These are phyloP conservation scores for Megaustenia siamemsis DNA, from an alignment of 2,888 invertebrate genomes.

Conservation along the genomic window DNA sequence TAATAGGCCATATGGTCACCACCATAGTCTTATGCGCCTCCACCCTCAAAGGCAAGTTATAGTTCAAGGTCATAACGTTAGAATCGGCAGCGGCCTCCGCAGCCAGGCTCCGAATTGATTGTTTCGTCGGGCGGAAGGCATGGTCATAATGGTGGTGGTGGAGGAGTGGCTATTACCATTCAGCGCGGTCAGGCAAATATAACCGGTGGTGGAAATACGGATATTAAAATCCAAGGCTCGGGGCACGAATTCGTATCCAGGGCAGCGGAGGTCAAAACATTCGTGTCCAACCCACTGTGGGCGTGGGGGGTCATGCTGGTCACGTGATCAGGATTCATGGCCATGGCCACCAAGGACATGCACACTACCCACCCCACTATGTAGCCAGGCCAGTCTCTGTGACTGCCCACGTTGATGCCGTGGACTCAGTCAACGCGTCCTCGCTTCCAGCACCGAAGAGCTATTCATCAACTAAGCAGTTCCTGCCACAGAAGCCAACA, in stretches of 20 bases:
- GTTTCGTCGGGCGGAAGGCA: not conserved
- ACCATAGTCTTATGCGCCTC: constrained; percentile 18
- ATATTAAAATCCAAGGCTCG: constrained; percentile 47
- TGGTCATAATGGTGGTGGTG: not conserved
- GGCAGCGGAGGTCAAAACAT: constrained; percentile 51
- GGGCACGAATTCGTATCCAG: constrained; percentile 51
- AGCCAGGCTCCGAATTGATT: not conserved
- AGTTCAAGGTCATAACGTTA: constrained; percentile 42
- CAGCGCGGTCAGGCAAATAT: constrained; percentile 50
- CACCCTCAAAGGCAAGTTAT: constrained; percentile 45
- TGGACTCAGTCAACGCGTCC: not conserved
- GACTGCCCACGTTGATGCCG: not conserved
- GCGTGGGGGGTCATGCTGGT: constrained; percentile 37
- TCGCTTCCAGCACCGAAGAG: constrained; percentile 26
- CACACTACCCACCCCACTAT: not conserved
- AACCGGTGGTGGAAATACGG: constrained; percentile 37
- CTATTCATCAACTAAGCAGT: constrained; percentile 41
- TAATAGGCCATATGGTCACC: constrained; percentile 1
- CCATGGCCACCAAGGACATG: constrained; percentile 30
- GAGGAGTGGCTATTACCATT: constrained; percentile 46
- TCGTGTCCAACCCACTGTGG: constrained; percentile 35
- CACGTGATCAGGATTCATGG: constrained; percentile 52
- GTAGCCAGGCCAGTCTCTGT: not conserved
- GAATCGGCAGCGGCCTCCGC: constrained; percentile 23
- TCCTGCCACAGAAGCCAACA: constrained; percentile 46